Percentiles rank a stretch among this genome's conserved stretches.
phyloP scores from a whole-genome alignment of 2,888 invertebrate genomes.

The Zhengitettix transpicula region DNA sequence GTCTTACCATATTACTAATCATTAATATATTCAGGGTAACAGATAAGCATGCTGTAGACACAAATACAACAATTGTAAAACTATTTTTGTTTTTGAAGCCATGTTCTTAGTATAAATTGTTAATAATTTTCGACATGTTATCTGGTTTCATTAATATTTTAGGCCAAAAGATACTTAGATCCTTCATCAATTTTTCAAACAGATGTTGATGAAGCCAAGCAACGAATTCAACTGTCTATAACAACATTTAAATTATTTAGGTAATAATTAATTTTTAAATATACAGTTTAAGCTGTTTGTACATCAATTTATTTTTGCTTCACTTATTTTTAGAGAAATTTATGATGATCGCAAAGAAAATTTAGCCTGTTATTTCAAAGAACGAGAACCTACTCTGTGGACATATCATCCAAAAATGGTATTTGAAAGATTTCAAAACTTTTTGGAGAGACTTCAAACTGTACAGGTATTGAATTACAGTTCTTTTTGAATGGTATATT shows the following conservation, averaged over 20 bases:
- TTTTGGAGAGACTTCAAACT: constrained; percentile 55
- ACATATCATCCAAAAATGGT: constrained; percentile 70
- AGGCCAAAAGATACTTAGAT: constrained; percentile 79
- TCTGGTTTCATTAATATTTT: constrained; percentile 19
- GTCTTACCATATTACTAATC: too few species aligned
- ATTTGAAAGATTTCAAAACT: constrained; percentile 61
- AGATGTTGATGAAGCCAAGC: constrained; percentile 84
- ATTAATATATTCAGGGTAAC: too few species aligned
- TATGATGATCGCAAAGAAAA: constrained; percentile 56
- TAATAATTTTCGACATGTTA: too few species aligned
- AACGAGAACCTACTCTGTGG: constrained; percentile 43
- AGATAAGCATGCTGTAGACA: too few species aligned
- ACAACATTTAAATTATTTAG: constrained; percentile 19
- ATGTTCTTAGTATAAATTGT: too few species aligned
- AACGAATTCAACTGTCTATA: constrained; percentile 42
- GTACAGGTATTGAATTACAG: constrained; percentile 36
- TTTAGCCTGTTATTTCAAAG: constrained; percentile 46
- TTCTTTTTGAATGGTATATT: too few species aligned
- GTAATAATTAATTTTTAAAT: constrained; percentile 11
- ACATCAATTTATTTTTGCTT: neutral
- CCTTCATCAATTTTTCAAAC: constrained; percentile 86
- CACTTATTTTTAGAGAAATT: constrained; percentile 26
- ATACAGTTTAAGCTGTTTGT: too few species aligned
- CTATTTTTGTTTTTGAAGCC: too few species aligned
- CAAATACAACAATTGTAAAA: too few species aligned